These are phyloP conservation scores for Cottoperca gobio DNA, from an alignment of 2,797 vertebrate genomes.

Conservation along the genomic window DNA sequence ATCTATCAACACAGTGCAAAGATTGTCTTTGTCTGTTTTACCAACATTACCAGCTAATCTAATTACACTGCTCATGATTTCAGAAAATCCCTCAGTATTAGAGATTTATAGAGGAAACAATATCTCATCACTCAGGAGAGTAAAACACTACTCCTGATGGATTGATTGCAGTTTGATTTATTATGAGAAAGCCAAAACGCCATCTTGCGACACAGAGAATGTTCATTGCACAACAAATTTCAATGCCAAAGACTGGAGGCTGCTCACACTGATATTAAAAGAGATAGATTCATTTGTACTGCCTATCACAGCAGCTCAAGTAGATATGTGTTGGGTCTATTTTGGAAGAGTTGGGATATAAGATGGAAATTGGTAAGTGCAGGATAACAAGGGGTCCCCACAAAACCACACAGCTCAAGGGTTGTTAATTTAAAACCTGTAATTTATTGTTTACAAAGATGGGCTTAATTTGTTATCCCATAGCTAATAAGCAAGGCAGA, in stretches of 20 bases:
- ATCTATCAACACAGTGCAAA: constrained; percentile 15
- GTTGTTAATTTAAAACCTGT: constrained; percentile 6
- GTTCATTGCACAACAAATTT: constrained; percentile 31
- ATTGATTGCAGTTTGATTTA: constrained; percentile 54
- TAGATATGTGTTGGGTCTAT: constrained; percentile 10
- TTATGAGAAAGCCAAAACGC: constrained; percentile 39
- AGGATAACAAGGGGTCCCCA: constrained; percentile 1
- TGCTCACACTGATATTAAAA: not conserved
- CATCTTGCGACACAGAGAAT: constrained; percentile 10
- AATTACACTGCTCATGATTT: constrained; percentile 24
- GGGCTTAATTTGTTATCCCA: constrained; percentile 15
- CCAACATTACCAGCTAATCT: not conserved
- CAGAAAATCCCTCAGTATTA: constrained; percentile 31
- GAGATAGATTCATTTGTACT: constrained; percentile 19
- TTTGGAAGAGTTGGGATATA: not conserved
- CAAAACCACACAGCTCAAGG: constrained; percentile 8
- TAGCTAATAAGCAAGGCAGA: constrained; percentile 15
- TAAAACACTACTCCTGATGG: constrained; percentile 22
- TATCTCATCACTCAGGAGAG: constrained; percentile 26
- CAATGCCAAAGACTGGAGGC: constrained; percentile 18
- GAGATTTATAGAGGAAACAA: constrained; percentile 17
- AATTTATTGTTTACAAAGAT: constrained; percentile 24
- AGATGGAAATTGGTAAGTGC: not conserved
- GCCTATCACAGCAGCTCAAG: constrained; percentile 5
- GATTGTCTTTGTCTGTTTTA: not conserved